Evolutionary conservation across 1,140 invertebrate genomes (phyloP), one percentile per base, ranked within the genome.

Genomic region (Hestina assimilis): DNA sequence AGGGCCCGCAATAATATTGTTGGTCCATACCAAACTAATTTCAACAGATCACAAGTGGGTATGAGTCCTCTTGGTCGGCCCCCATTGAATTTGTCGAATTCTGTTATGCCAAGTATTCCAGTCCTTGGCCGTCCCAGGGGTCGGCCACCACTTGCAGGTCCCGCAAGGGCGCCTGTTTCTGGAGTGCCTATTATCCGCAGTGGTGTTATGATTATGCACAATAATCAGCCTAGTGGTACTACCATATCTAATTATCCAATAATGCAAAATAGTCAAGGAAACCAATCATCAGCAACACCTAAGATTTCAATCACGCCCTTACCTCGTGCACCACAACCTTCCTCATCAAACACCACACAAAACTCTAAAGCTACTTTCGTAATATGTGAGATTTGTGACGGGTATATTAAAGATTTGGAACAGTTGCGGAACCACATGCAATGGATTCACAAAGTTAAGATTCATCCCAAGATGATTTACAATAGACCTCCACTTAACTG

Each of bases 391-490:
- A 97, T 98, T 69, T 98, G 96, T 89, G 96, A 98, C 89, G 96
- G 96, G 26, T 97, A 97, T 69, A 97, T 98, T 58, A 97, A 97
- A 89, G 96, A 97, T 89, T 90, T 97, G 75, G 96, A 97, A 78
- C 96, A 97, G 88, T 89, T 97, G 43, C 91, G 96, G 68, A 97
- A 97, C 87, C 96, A 98, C 79, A 97, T 98, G 96, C 96, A 97
- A 74, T 97, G 96, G 95, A 97, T 97, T 78, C 96, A 97, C 79
- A 97, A 97, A 92, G 96, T 97, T 35, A 97, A 97, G 89, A 97
- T 98, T 81, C 96, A 97, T 91, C 96, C 96, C 59, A 97, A 98
- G 89, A 97, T 97, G 96, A 96, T 97, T 66, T 96, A 97, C 75
- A 97, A 96, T 85, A 90, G 96, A 88, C 96, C 97, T 61, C 97